Evolutionary conservation across 2,797 vertebrate genomes (phyloP).

Genomic region (Aphelocoma californica): DNA sequence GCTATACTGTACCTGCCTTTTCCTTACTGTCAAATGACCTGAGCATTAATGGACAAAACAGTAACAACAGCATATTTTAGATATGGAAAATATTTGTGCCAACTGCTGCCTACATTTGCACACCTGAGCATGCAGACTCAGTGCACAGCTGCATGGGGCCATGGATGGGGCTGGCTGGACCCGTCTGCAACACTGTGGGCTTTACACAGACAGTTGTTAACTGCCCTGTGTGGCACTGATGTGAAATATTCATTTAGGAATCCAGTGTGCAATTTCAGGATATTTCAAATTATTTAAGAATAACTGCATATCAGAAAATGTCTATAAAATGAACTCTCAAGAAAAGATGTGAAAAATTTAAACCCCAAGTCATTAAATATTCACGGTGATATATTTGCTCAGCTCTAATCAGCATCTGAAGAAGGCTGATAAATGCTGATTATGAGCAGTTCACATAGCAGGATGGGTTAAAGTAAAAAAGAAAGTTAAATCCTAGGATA

Average conservation of each 20-base stretch:
- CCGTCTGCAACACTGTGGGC: accelerated
- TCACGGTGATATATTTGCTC: neutral
- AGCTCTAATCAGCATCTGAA: neutral
- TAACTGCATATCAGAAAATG: neutral
- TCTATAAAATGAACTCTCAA: neutral
- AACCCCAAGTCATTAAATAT: neutral
- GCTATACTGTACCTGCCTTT: neutral
- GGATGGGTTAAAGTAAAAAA: neutral
- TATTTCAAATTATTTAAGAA: neutral
- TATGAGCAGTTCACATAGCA: neutral
- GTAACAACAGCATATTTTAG: neutral
- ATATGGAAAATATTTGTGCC: neutral
- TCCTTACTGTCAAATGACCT: neutral
- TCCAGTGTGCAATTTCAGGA: neutral
- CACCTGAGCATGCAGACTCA: neutral
- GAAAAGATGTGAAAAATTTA: neutral
- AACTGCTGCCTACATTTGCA: neutral
- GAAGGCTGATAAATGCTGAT: neutral
- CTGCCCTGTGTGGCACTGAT: accelerated
- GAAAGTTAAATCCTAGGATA: neutral
- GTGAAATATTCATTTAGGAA: neutral
- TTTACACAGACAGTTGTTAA: neutral
- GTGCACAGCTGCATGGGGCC: neutral
- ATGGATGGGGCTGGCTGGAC: neutral
- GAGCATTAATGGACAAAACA: neutral